A percentile compares a stretch with the other conserved stretches of the same genome.
Conservation (phyloP, 2,888 invertebrate species). For the Tribolium freemani region DNA sequence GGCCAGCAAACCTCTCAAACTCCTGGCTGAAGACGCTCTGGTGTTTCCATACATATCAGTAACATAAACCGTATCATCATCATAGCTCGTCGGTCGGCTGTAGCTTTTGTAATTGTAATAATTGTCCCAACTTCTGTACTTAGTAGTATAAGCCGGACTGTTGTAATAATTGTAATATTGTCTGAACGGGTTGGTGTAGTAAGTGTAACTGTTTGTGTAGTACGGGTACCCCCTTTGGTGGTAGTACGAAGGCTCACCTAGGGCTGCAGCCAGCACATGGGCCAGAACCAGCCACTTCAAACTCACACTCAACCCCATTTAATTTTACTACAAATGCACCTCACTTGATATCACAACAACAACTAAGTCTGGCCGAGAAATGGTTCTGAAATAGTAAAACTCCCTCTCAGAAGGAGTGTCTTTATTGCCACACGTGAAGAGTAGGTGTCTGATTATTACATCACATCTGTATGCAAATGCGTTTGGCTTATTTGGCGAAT, state of each 20-base stretch:
- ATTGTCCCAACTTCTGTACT: not conserved
- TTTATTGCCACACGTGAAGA: not conserved
- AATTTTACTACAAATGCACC: not conserved
- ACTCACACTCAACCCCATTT: constrained; percentile 4
- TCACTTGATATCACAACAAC: not conserved
- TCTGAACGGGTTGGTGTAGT: constrained; percentile 50
- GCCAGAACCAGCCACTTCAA: constrained; percentile 13
- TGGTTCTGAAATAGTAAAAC: not conserved
- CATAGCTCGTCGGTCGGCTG: not conserved
- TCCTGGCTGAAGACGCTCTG: constrained; percentile 51
- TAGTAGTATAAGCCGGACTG: constrained; percentile 2
- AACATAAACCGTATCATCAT: constrained; percentile 60
- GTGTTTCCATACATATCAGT: constrained; percentile 65
- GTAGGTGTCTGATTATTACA: constrained; percentile 34
- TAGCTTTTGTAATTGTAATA: constrained; percentile 10
- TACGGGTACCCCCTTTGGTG: constrained; percentile 47
- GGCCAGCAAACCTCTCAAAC: constrained; percentile 50
- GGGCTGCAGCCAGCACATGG: constrained; percentile 28
- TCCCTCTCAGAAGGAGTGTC: not conserved
- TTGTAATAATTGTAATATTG: constrained; percentile 11
- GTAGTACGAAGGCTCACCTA: constrained; percentile 59
- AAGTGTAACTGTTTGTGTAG: constrained; percentile 50
- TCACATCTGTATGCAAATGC: constrained; percentile 31
- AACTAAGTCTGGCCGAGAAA: no score
- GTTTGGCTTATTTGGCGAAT: constrained; percentile 12